A percentile compares a stretch with the other conserved stretches of the same genome.
Evolutionary conservation across 2,888 invertebrate genomes (phyloP).

Genomic region (Tinea trinotella): DNA sequence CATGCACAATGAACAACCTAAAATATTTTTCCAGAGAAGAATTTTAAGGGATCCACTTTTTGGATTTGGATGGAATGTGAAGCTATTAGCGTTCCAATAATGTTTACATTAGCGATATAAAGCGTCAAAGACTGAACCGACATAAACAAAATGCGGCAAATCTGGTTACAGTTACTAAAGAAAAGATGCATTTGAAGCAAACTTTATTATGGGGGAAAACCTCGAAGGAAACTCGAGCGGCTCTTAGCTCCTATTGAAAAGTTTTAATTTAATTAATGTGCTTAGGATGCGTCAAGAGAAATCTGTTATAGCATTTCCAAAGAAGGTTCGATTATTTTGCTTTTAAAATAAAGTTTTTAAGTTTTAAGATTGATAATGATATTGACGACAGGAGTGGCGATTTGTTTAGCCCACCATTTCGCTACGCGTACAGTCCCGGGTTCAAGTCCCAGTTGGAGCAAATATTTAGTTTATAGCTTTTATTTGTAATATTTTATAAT

Average conservation of each 20-base stretch:
- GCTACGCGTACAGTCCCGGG: too few relatives aligned
- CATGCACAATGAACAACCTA: neutral
- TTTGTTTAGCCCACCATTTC: neutral
- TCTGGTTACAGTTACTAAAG: neutral
- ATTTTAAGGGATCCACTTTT: too few relatives aligned
- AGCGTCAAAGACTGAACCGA: too few relatives aligned
- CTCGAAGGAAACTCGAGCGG: neutral
- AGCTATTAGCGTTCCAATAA: too few relatives aligned
- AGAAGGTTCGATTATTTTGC: too few relatives aligned
- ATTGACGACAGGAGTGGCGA: neutral
- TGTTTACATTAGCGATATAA: too few relatives aligned
- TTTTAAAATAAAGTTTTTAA: too few relatives aligned
- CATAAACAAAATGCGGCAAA: neutral
- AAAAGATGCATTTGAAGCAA: neutral
- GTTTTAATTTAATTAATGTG: conserved; percentile 3
- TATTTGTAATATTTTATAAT: too few relatives aligned
- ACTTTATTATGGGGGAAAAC: conserved; percentile 2
- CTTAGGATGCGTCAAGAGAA: neutral
- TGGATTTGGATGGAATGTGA: too few relatives aligned
- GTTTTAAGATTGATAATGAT: neutral
- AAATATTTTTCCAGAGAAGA: too few relatives aligned
- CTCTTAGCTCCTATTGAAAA: conserved; percentile 9
- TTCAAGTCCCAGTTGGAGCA: too few relatives aligned
- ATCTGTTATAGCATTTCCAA: neutral
- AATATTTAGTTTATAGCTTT: too few relatives aligned